Evolutionary conservation across 1,140 invertebrate species (phyloP), one percentile per base, ranked within the genome.

Genomic region (Melipona quadrifasciata): DNA sequence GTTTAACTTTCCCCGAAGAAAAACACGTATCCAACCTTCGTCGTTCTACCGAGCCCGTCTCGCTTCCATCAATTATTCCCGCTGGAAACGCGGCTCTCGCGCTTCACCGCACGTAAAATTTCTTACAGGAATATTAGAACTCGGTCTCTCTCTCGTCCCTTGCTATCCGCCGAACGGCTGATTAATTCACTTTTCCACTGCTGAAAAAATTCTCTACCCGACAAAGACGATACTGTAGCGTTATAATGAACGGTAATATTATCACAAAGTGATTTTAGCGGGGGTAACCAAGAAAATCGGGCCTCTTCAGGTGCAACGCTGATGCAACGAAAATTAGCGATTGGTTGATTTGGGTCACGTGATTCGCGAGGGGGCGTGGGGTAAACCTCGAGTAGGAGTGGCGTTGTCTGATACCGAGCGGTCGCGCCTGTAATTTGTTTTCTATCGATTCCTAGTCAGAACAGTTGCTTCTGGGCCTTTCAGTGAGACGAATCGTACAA

Each of bases 1-100:
- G 61, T 89, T 89, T 89, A 89, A 89, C 88, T 89, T 89, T 89
- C 64, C 55, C 17, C 57, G 21, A 89, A 89, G 88, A 89, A 89
- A 89, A 89, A 86, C 80, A 86, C 67, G 67, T 89, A 89, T 89
- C 84, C 76, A 34, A 14, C n/a, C 11, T 53, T 57, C 64, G 24
- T 55, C 31, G 24, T 39, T 58, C 10, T 34, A 31, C 17, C 47
- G 16, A 6, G 8, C 19, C 57, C 34, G 19, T 14, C 79, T 65
- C 24, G 27, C n/a, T 27, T 71, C 61, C 65, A 83, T 84, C 71
- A 72, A 89, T 86, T 89, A 88, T 86, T 80, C 58, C 58, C 47
- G 77, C 24, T 55, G 24, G 51, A 85, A 86, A 47, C 58, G 73
- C 51, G 14, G 53, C 39, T 74, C 78, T 76, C 61, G 27, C 53